Conservation (phyloP, 2,888 invertebrate genomes). For the Polyommatus iphigenia region DNA sequence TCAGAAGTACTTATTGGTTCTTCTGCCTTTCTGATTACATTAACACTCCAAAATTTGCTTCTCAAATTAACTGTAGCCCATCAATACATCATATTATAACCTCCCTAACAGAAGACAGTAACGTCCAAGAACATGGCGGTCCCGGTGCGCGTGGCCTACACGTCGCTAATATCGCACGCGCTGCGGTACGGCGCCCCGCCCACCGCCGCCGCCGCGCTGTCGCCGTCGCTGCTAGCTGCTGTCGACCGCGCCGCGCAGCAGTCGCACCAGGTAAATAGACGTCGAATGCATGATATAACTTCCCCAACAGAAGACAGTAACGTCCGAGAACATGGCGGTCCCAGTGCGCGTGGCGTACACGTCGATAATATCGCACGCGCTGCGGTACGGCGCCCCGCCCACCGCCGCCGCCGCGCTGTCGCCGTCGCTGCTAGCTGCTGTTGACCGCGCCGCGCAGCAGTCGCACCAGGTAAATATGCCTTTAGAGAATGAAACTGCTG, state of each 20-base stretch:
- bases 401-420: constrained; percentile 73
- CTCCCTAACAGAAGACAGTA: constrained; percentile 83
- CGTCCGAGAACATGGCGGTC: constrained; percentile 88
- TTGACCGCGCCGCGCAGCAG: constrained; percentile 88
- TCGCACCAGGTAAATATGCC: constrained; percentile 80
- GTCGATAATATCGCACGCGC: constrained; percentile 85
- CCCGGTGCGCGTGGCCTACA: constrained; percentile 88
- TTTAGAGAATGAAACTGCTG: no score
- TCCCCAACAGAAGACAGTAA: constrained; percentile 84
- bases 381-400: constrained; percentile 63
- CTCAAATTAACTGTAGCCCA: no score
- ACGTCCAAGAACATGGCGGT: constrained; percentile 88
- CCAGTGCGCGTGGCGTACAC: constrained; percentile 89
- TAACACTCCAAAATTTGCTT: no score
- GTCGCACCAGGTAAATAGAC: constrained; percentile 80
- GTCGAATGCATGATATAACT: constrained; percentile 43
- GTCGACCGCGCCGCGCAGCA: constrained; percentile 89
- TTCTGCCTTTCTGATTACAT: no score
- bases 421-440: constrained; percentile 84
- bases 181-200: constrained; percentile 67
- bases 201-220: constrained; percentile 70
- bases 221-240: constrained; percentile 84
- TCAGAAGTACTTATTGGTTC: no score
- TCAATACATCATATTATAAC: constrained; percentile 41
- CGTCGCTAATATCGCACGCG: constrained; percentile 86